Evolutionary conservation across 2,888 invertebrate genomes (phyloP).

Genomic region (Coremacera marginata): DNA sequence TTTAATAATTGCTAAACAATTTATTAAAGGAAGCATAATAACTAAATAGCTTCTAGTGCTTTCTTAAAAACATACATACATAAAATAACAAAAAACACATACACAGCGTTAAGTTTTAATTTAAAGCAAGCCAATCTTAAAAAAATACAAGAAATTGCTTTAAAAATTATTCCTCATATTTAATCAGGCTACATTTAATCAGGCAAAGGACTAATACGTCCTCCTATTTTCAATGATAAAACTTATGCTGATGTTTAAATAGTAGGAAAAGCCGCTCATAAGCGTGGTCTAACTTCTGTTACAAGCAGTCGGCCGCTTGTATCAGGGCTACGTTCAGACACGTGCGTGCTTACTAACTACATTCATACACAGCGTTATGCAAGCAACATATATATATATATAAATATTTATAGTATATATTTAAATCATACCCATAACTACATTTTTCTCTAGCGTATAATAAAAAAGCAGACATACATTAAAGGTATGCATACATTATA

Average conservation of each 20-base stretch:
- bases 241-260: too few species aligned
- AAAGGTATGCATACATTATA: conserved; percentile 6
- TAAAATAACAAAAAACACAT: conserved; percentile 27
- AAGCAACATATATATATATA: conserved; percentile 14
- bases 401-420: too few species aligned
- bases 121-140: conserved; percentile 39
- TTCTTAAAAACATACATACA: conserved; percentile 20
- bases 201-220: neutral
- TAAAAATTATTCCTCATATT: conserved; percentile 24
- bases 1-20: conserved; percentile 14
- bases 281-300: neutral
- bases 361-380: neutral
- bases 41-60: conserved; percentile 29
- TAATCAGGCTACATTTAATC: neutral
- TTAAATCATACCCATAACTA: neutral
- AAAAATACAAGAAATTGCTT: conserved; percentile 22
- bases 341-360: neutral
- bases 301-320: conserved; percentile 29
- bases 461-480: neutral
- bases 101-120: conserved; percentile 25
- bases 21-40: neutral
- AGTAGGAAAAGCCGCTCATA: neutral
- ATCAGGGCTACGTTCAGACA: neutral
- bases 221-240: neutral
- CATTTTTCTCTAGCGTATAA: conserved; percentile 20